Evolutionary conservation across 1,140 invertebrate genomes (phyloP).

Genomic region (Schlechtendalia chinensis): DNA sequence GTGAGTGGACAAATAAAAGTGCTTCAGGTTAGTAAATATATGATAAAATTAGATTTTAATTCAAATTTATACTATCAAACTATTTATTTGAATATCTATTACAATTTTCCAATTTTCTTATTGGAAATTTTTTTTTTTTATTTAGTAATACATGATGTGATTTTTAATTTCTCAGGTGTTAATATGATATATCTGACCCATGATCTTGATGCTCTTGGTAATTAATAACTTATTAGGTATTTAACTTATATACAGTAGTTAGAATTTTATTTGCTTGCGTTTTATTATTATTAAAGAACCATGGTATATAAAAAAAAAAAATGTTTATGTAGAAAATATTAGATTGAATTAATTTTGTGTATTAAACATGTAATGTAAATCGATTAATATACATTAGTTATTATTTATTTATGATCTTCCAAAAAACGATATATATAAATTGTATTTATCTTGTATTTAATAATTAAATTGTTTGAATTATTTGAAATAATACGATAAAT

Average conservation of each 20-base stretch:
- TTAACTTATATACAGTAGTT: not conserved
- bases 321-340: too few relatives aligned
- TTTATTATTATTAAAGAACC: not conserved
- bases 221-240: not conserved
- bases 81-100: not conserved
- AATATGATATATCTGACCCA: not conserved
- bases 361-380: too few relatives aligned
- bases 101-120: not conserved
- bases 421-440: too few relatives aligned
- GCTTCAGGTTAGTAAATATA: constrained; percentile 14
- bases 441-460: too few relatives aligned
- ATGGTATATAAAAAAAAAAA: too few relatives aligned
- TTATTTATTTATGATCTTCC: too few relatives aligned
- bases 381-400: too few relatives aligned
- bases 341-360: too few relatives aligned
- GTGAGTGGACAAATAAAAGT: constrained; percentile 6
- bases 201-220: not conserved
- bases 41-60: not conserved
- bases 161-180: constrained; percentile 21
- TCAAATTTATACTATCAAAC: too few relatives aligned
- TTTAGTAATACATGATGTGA: not conserved
- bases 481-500: too few relatives aligned
- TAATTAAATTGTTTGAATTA: too few relatives aligned
- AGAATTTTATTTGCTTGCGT: not conserved
- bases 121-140: not conserved